Percentiles rank a stretch among this genome's conserved stretches.
phyloP scores from a whole-genome alignment of 1,140 invertebrate species.

The Drosophila athabasca region DNA sequence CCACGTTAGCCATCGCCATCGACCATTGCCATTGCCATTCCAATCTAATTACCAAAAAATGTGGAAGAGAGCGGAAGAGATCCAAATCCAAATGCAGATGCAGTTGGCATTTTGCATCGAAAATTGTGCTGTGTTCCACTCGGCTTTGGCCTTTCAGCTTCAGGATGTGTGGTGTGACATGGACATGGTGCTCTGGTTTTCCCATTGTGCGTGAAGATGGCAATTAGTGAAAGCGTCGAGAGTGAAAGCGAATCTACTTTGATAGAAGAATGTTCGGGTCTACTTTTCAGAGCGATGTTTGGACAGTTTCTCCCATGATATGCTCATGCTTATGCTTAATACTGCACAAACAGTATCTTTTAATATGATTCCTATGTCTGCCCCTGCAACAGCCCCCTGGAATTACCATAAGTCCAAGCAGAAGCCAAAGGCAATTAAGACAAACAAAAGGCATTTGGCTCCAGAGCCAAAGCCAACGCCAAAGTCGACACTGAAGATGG shows the following conservation, averaged over 20 bases:
- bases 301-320: neutral
- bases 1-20: slow-evolving; percentile 2
- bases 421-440: slow-evolving; percentile 5
- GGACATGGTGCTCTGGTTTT: neutral
- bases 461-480: neutral
- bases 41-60: slow-evolving; percentile 36
- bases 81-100: neutral
- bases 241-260: no score
- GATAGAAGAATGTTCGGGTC: no score
- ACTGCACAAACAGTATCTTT: no score
- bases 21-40: slow-evolving; percentile 1
- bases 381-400: neutral
- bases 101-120: slow-evolving; percentile 9
- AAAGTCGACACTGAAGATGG: neutral
- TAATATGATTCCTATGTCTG: neutral
- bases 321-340: no score
- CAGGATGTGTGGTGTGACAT: neutral
- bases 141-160: no score
- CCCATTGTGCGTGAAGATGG: neutral
- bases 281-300: no score
- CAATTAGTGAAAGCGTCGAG: neutral
- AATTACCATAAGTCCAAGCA: slow-evolving; percentile 14
- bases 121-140: neutral
- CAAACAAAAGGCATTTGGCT: slow-evolving; percentile 9
- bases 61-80: neutral